Evolutionary conservation across 2,113 vertebrate genomes (phyloP), one percentile per base, ranked within the genome.

Genomic region (Paradoxurus hermaphroditus): DNA sequence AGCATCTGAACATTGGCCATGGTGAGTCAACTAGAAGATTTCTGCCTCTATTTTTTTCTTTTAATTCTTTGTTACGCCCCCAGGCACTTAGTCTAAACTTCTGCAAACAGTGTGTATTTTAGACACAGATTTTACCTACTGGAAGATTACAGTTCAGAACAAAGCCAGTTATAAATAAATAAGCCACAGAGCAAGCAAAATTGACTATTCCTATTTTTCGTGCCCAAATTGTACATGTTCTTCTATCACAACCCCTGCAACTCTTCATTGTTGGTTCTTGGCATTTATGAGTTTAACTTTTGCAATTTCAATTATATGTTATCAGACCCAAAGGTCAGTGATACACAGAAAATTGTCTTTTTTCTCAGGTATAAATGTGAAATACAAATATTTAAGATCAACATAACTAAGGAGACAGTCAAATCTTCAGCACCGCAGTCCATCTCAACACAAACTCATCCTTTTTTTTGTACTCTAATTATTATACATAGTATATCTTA

Each of bases 141-240:
- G 51, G 29, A 91, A 96, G 68, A 86, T 97, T 97, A 94, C 12
- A 95, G 21, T 88, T 97, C 68, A 3, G 29, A 88, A 78, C 51
- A 94, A 83, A 27, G 6, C 1, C 84, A 46, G 29, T 95, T 97
- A 94, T 88, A 78, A 95, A 82, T 97, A 98, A 93, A 95, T 21
- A 92, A 93, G 14, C 34, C 67, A 93, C 78, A 72, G 7, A 86
- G 51, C 63, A 94, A 36, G 36, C 7, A 77, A 89, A 97, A 91
- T 49, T 73, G 21, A 90, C 34, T 51, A 53, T 86, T 92, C 41
- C 84, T 95, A 93, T 53, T 96, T 95, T 96, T 87, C 75, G 72
- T 51, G 9, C 63, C n/a, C 36, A 96, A 75, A 84, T 84, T 94
- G 36, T 67, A 53, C 44, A 41, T 56, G 13, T 92, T 95, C 51